Evolutionary conservation across 2,888 invertebrate genomes (phyloP).

Genomic region (Lagria hirta): DNA sequence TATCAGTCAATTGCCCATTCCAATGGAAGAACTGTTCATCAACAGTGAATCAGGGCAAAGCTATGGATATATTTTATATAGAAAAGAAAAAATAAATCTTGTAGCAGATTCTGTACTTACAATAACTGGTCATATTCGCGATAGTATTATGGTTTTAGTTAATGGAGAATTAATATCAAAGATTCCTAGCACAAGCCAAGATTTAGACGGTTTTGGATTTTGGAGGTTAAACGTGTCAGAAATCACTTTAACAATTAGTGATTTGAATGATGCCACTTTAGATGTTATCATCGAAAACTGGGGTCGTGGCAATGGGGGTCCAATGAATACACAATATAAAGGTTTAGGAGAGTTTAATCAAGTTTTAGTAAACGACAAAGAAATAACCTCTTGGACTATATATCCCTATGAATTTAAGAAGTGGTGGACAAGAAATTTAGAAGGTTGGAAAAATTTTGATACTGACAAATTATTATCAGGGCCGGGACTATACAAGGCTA

Average conservation of each 20-base stretch:
- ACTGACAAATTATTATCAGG: constrained; percentile 60
- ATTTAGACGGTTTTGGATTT: constrained; percentile 53
- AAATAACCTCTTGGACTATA: constrained; percentile 54
- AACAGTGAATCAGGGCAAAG: constrained; percentile 57
- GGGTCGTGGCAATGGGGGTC: constrained; percentile 70
- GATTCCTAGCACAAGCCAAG: constrained; percentile 36
- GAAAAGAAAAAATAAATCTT: constrained; percentile 46
- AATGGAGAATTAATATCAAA: constrained; percentile 51
- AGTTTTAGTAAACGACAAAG: constrained; percentile 52
- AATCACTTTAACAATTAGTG: constrained; percentile 38
- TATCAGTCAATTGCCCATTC: constrained; percentile 26
- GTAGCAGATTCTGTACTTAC: constrained; percentile 40
- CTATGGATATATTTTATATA: constrained; percentile 60
- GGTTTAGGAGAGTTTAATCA: constrained; percentile 53
- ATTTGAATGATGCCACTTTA: constrained; percentile 42
- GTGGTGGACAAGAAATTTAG: constrained; percentile 47
- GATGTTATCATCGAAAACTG: constrained; percentile 70
- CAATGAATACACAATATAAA: constrained; percentile 44
- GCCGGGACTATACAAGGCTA: constrained; percentile 61
- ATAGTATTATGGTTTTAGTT: constrained; percentile 57
- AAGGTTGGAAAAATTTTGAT: constrained; percentile 65
- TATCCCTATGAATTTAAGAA: constrained; percentile 58
- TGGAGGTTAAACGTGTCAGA: constrained; percentile 49
- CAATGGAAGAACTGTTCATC: constrained; percentile 49
- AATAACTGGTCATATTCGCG: constrained; percentile 52